Base-by-base conservation (phyloP, 2,113 vertebrate species). In the Elephantulus edwardii region DNA sequence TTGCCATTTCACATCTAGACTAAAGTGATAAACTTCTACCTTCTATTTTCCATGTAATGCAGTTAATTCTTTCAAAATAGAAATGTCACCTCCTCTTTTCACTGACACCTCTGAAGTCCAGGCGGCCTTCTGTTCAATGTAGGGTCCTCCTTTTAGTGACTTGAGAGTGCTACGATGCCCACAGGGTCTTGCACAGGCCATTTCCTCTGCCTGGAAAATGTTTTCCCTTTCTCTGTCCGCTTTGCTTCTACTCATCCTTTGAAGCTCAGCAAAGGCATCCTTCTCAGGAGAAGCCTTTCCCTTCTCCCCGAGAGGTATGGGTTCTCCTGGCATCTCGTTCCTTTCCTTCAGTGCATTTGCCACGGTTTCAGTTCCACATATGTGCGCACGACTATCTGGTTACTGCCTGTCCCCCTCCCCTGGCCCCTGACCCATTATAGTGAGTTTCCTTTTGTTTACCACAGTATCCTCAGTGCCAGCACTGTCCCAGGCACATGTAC, bases 221-320 rank as follows among this genome's bases (percentile, higher is more conserved):
- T 33, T 76, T n/a, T 19, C 79, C 35, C 60, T 54, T 79, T 60
- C 76, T 81, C 48, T 38, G 52, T 19, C 52, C 20, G 8, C 13
- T 54, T 54, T 54, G 20, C 52, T 54, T 54, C 52, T 54, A 54
- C 52, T 19, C 52, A 11, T 54, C 11, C 52, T 16, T 35, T 3
- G 66, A 64, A 50, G 68, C 74, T 88, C 52, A 54, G 38, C 3
- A 56, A 0, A 87, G 28, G 40, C 60, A 26, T 17, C 9, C 46
- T 74, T 5, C 26, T 38, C 50, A n/a, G 80, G 54, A 75, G 56
- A 79, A 70, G 33, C 14, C 38, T 87, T 38, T 54, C 54, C 26
- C 0, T 0, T 11, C 20, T 82, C 52, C 8, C 33, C 8, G n/a
- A 12, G 35, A 1, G 14, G 40, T 9, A 4, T 12, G 30, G 26